Conservation (phyloP, 2,113 vertebrate genomes). For the Rostratula benghalensis region DNA sequence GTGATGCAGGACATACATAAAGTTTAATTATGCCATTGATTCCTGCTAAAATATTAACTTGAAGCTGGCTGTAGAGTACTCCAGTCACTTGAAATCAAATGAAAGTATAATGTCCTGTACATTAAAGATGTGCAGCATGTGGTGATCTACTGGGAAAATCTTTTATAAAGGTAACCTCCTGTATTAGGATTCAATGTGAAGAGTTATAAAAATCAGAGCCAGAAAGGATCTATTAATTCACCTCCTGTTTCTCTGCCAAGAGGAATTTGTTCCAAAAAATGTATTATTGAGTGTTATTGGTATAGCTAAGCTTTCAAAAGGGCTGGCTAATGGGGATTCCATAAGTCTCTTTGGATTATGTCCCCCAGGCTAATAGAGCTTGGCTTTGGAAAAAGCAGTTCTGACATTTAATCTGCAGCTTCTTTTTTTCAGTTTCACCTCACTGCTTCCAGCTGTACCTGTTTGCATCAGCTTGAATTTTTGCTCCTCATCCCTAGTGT, state of each 20-base stretch:
- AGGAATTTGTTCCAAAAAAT: slow-evolving; percentile 23
- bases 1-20: slow-evolving; percentile 14
- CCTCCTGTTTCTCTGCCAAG: slow-evolving; percentile 43
- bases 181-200: slow-evolving; percentile 26
- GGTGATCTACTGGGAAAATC: slow-evolving; percentile 30
- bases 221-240: slow-evolving; percentile 59
- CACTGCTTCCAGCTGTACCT: slow-evolving; percentile 38
- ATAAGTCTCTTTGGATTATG: background rate
- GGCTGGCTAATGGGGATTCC: slow-evolving; percentile 12
- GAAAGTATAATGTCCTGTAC: slow-evolving; percentile 11
- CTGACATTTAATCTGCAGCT: slow-evolving; percentile 41
- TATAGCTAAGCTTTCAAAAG: slow-evolving; percentile 41
- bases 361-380: slow-evolving; percentile 15
- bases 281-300: slow-evolving; percentile 39
- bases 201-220: slow-evolving; percentile 45
- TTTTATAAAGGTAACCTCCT: slow-evolving; percentile 57
- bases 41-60: slow-evolving; percentile 51
- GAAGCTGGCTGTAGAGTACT: slow-evolving; percentile 6
- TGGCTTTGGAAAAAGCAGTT: slow-evolving; percentile 37
- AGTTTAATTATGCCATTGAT: slow-evolving; percentile 52
- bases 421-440: background rate
- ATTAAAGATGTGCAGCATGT: background rate
- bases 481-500: background rate
- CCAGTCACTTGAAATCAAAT: slow-evolving; percentile 27
- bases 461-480: slow-evolving; percentile 34